These are phyloP conservation scores for Semotilus atromaculatus DNA, from an alignment of 2,797 vertebrate species.

Conservation along the genomic window DNA sequence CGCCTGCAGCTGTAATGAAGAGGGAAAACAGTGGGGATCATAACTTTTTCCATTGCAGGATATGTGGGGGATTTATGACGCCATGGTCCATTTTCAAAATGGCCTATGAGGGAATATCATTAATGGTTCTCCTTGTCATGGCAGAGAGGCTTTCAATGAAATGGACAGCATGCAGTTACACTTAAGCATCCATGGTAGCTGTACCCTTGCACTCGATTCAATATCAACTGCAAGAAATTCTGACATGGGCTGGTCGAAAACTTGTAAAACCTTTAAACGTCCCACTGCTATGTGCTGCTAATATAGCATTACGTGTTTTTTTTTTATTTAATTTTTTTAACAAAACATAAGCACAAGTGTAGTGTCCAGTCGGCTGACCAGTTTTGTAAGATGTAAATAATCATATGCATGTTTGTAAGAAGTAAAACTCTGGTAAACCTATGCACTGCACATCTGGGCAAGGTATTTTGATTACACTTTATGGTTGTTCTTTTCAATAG, in stretches of 20 bases:
- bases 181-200: constrained; percentile 7
- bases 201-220: not conserved
- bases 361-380: too few relatives aligned
- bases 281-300: too few relatives aligned
- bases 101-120: constrained; percentile 51
- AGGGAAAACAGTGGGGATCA: constrained; percentile 18
- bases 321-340: too few relatives aligned
- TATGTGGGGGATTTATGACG: constrained; percentile 42
- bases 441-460: too few relatives aligned
- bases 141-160: constrained; percentile 45
- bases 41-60: not conserved
- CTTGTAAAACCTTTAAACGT: not conserved
- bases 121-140: constrained; percentile 30
- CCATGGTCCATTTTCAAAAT: constrained; percentile 52
- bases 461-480: not conserved
- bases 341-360: too few relatives aligned
- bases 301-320: too few relatives aligned
- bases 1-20: constrained; percentile 16
- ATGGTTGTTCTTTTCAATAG: too few relatives aligned
- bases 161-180: constrained; percentile 39
- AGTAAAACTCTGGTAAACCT: too few relatives aligned
- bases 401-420: too few relatives aligned
- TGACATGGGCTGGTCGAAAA: not conserved
- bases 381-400: not conserved
- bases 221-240: constrained; percentile 32